Evolutionary conservation across 2,113 vertebrate species (phyloP).

Genomic region (Myanophis thanlyinensis): DNA sequence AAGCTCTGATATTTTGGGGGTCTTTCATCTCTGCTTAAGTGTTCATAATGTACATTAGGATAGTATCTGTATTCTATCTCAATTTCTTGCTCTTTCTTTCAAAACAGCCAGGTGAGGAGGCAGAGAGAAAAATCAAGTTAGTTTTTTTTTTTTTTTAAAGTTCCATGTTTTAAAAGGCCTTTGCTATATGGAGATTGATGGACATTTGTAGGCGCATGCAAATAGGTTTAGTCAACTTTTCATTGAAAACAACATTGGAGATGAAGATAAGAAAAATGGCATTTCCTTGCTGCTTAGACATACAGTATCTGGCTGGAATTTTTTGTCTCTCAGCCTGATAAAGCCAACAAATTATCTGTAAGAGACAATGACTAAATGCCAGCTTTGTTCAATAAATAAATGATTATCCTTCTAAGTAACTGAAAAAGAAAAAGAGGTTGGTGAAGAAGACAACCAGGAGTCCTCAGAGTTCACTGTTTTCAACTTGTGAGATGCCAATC

Average conservation of each 20-base stretch:
- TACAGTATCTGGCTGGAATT: conserved; percentile 45
- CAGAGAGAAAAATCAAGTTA: conserved; percentile 29
- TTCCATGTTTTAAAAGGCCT: conserved; percentile 43
- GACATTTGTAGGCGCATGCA: conserved; percentile 58
- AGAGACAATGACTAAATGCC: conserved; percentile 50
- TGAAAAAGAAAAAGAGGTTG: neutral
- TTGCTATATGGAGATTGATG: conserved; percentile 59
- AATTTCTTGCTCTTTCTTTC: neutral
- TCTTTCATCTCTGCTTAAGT: neutral
- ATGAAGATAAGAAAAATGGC: conserved; percentile 63
- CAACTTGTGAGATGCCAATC: conserved; percentile 7
- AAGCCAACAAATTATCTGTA: conserved; percentile 53
- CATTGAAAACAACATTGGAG: conserved; percentile 51
- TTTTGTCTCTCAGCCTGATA: conserved; percentile 52
- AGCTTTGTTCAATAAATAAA: conserved; percentile 29
- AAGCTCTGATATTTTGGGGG: neutral
- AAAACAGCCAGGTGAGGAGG: conserved; percentile 2
- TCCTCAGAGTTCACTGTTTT: neutral
- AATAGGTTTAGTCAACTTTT: conserved; percentile 50
- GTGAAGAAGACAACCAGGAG: neutral
- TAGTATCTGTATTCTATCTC: neutral
- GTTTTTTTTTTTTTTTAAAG: conserved; percentile 55
- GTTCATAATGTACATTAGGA: neutral
- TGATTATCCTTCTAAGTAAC: conserved; percentile 34
- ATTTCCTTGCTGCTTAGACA: conserved; percentile 48